Percentiles rank a stretch among this genome's conserved stretches.
These are phyloP conservation scores for Drosophila kurseongensis DNA, from an alignment of 1,140 invertebrate species.

Conservation along the genomic window DNA sequence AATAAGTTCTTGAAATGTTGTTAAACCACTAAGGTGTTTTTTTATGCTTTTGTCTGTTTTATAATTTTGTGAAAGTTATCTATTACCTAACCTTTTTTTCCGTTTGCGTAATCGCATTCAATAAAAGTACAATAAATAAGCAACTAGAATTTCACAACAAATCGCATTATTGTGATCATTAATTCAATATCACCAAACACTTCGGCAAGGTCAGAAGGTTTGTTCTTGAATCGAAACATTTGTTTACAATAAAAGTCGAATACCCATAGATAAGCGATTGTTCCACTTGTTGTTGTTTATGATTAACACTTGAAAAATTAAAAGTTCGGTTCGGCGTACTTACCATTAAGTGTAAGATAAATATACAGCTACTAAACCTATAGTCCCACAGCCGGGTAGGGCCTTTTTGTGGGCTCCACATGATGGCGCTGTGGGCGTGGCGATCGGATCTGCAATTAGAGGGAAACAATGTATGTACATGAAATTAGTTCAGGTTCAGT, in stretches of 20 bases:
- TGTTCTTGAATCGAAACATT: background rate
- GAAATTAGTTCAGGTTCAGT: background rate
- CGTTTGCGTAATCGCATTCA: too few relatives aligned
- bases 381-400: conserved; percentile 84
- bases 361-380: conserved; percentile 83
- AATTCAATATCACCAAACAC: background rate
- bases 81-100: too few relatives aligned
- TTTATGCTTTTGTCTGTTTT: too few relatives aligned
- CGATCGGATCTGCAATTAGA: conserved; percentile 57
- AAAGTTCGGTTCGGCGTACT: conserved; percentile 21
- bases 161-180: too few relatives aligned
- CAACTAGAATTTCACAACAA: too few relatives aligned
- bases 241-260: background rate
- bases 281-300: background rate
- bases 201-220: background rate
- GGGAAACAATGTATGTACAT: background rate
- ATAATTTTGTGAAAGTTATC: too few relatives aligned
- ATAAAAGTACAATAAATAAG: too few relatives aligned
- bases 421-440: conserved; percentile 70
- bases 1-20: too few relatives aligned
- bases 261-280: background rate
- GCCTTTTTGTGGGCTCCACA: conserved; percentile 85
- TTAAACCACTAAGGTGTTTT: too few relatives aligned
- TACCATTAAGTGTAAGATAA: conserved; percentile 84
- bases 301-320: background rate